Conservation (phyloP, 2,113 vertebrate genomes). For the Engystomops pustulosus region DNA sequence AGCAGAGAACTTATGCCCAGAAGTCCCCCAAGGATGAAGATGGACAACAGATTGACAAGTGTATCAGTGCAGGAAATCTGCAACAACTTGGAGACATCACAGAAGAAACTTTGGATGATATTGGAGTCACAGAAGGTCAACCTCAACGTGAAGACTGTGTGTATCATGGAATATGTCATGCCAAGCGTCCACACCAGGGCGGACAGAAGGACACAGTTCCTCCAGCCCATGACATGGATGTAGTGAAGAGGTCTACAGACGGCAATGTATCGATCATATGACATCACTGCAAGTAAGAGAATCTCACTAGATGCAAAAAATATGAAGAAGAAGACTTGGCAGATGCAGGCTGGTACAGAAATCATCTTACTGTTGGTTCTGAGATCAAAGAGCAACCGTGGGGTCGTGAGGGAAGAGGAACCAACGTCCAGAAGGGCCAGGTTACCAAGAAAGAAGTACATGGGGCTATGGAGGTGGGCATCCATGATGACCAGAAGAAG, state of each 20-base stretch:
- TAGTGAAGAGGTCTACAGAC: constrained; percentile 64
- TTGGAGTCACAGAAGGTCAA: constrained; percentile 35
- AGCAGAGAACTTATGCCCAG: neutral
- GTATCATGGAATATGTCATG: neutral
- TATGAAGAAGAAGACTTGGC: constrained; percentile 59
- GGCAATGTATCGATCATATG: constrained; percentile 62
- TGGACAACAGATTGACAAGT: constrained; percentile 48
- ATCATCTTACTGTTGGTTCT: constrained; percentile 28
- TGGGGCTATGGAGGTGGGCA: constrained; percentile 37
- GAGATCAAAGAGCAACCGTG: constrained; percentile 43
- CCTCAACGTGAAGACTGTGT: neutral
- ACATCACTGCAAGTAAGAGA: constrained; percentile 63
- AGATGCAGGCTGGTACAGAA: constrained; percentile 59
- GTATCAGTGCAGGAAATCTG: constrained; percentile 54
- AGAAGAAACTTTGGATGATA: constrained; percentile 24
- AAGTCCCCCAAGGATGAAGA: neutral
- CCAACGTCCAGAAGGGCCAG: constrained; percentile 51
- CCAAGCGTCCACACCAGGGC: neutral
- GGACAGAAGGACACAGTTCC: neutral
- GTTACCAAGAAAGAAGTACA: constrained; percentile 57
- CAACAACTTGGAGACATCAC: constrained; percentile 58
- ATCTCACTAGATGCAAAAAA: constrained; percentile 53
- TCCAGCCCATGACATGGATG: constrained; percentile 14
- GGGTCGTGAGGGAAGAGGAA: constrained; percentile 38
- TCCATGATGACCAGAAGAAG: constrained; percentile 29